These are phyloP conservation scores for Dolichallabes microphthalmus DNA, from an alignment of 2,113 vertebrate genomes.

Conservation along the genomic window DNA sequence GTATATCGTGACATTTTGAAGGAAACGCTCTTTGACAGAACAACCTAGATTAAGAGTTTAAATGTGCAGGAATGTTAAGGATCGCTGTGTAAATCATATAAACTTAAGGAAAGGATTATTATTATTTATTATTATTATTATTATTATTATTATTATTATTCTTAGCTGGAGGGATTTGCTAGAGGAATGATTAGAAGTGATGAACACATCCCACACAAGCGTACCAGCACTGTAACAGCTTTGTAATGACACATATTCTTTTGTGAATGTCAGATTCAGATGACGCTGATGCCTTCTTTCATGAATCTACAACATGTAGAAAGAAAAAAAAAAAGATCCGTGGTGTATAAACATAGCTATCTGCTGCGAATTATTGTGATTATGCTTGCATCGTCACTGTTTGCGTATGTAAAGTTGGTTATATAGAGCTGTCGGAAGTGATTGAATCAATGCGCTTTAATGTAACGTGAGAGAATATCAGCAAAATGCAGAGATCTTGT, in stretches of 20 bases:
- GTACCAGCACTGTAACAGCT: background rate
- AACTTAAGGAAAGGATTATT: background rate
- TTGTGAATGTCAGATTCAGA: slow-evolving; percentile 20
- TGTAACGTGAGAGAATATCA: slow-evolving; percentile 18
- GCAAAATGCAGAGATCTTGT: slow-evolving; percentile 6
- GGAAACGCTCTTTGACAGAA: background rate
- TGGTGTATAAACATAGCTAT: slow-evolving; percentile 6
- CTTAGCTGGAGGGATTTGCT: background rate
- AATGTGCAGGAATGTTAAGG: background rate
- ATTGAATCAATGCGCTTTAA: slow-evolving; percentile 8
- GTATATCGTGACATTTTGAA: slow-evolving; percentile 32
- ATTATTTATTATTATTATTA: background rate
- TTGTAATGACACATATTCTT: slow-evolving; percentile 26
- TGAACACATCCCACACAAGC: background rate
- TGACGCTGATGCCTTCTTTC: background rate
- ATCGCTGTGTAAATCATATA: background rate
- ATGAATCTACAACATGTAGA: background rate
- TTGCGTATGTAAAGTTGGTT: slow-evolving; percentile 5
- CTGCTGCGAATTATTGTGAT: slow-evolving; percentile 11
- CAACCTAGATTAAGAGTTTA: background rate
- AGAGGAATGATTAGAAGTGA: slow-evolving; percentile 12
- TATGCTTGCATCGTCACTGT: slow-evolving; percentile 17
- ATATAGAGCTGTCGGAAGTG: slow-evolving; percentile 12
- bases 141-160: background rate
- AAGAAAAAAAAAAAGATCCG: background rate